Conservation (phyloP, 2,888 invertebrate genomes). For the Pseudococcus jackbeardsleyi region DNA sequence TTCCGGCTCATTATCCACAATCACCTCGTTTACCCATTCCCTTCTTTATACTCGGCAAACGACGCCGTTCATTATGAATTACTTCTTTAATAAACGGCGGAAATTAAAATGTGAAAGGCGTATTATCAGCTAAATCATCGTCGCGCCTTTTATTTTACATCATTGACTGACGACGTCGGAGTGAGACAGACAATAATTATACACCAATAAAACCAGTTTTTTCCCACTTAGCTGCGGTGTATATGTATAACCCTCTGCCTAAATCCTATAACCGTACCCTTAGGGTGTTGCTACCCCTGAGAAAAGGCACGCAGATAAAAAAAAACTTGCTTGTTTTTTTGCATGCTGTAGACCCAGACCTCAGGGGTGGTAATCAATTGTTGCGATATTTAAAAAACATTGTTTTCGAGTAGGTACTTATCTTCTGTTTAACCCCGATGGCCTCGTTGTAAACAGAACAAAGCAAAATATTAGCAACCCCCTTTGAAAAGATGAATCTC, state of each 20-base stretch:
- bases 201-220: slow-evolving; percentile 42
- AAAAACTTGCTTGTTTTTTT: neutral
- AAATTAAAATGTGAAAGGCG: slow-evolving; percentile 16
- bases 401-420: slow-evolving; percentile 45
- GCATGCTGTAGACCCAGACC: neutral
- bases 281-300: neutral
- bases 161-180: neutral
- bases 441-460: neutral
- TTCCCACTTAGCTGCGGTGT: neutral
- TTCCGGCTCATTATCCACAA: too few species aligned
- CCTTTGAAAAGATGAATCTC: too few species aligned
- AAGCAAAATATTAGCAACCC: neutral
- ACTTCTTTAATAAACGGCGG: neutral
- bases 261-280: neutral
- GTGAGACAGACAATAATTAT: neutral
- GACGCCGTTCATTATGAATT: neutral
- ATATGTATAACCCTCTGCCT: slow-evolving; percentile 11
- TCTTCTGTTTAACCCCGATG: too few species aligned
- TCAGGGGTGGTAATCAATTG: slow-evolving; percentile 47
- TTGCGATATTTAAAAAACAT: slow-evolving; percentile 39
- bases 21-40: too few species aligned
- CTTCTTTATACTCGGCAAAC: neutral
- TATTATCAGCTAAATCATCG: slow-evolving; percentile 45
- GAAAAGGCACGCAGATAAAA: slow-evolving; percentile 8
- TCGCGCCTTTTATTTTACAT: slow-evolving; percentile 43